Base-by-base conservation (phyloP, 2,888 invertebrate species). In the Chrysolina oricalcia region DNA sequence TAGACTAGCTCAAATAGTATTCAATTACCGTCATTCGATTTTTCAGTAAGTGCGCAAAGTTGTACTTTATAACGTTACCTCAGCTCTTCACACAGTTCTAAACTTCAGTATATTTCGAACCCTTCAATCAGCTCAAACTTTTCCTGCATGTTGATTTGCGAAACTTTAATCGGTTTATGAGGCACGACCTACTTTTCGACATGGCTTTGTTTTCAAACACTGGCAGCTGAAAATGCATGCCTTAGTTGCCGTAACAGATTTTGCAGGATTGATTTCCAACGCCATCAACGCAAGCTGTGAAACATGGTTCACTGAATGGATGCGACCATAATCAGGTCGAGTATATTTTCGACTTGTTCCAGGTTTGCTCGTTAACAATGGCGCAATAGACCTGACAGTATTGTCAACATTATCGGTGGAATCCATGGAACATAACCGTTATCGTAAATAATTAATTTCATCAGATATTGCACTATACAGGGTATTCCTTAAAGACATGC, bases 241-340 rank as follows among this genome's bases (percentile, higher is more conserved):
- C 69, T 73, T 53, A 73, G 46, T 67, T 69, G 53, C 56, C 64
- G 40, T 48, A 43, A 69, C 63, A 63, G 69, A 64, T 69, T 63
- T 69, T 64, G 64, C 64, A 64, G 41, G 64, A 73, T 69, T 69
- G 56, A 73, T 73, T 73, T 69, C 63, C 69, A 53, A 35, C n/a
- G 41, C 63, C 35, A 9, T 53, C 63, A 19, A 27, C 53, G 59
- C 23, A 17, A 69, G 69, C 41, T 69, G 50, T 72, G 48, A 64
- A 63, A 43, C 64, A 21, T 64, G 41, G 19, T 50, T 17, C 68
- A 21, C 0, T 53, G 53, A 19, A 21, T 19, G 53, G 53, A 5
- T 53, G 43, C 19, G 17, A 11, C 10, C 10, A 19, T 1, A 17
- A 50, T 50, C 17, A 50, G 50, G 43, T 43, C 35, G 35, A 35